phyloP scores from a whole-genome alignment of 2,113 vertebrate species.

The Dicentrarchus labrax region DNA sequence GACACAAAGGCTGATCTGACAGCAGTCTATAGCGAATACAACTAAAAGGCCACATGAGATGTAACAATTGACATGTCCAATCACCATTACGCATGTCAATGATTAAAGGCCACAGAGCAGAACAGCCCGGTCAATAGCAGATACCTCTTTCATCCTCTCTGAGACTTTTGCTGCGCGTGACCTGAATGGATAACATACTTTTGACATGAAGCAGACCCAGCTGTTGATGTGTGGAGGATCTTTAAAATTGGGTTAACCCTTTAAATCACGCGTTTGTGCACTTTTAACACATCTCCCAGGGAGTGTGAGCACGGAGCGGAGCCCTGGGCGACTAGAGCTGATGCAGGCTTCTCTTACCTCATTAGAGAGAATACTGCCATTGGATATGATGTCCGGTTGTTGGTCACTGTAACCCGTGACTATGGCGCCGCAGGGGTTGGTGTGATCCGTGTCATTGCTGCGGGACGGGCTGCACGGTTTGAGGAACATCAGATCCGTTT shows the following conservation, averaged over 20 bases:
- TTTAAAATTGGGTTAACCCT: slow-evolving; percentile 14
- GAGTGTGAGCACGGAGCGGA: neutral
- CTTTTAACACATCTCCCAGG: neutral
- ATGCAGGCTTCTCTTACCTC: slow-evolving; percentile 88
- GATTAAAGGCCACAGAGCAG: slow-evolving; percentile 62
- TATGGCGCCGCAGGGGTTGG: slow-evolving; percentile 93
- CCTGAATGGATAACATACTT: slow-evolving; percentile 10
- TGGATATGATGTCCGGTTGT: slow-evolving; percentile 98
- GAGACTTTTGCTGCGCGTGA: slow-evolving; percentile 33
- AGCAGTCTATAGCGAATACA: slow-evolving; percentile 15
- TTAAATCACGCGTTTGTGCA: neutral
- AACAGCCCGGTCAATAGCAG: slow-evolving; percentile 46
- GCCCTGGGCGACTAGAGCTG: slow-evolving; percentile 3
- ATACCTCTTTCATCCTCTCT: slow-evolving; percentile 10
- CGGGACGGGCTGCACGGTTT: slow-evolving; percentile 96
- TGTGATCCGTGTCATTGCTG: slow-evolving; percentile 92
- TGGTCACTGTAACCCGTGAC: slow-evolving; percentile 96
- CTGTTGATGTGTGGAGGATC: slow-evolving; percentile 4
- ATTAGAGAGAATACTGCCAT: slow-evolving; percentile 95
- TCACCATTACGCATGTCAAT: slow-evolving; percentile 34
- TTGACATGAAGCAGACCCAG: slow-evolving; percentile 21
- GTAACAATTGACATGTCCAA: slow-evolving; percentile 46
- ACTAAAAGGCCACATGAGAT: slow-evolving; percentile 52
- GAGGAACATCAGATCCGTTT: slow-evolving; percentile 98
- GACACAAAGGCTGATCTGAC: slow-evolving; percentile 8